These are phyloP conservation scores for Hipposideros armiger DNA, from an alignment of 2,113 vertebrate genomes.

Conservation along the genomic window DNA sequence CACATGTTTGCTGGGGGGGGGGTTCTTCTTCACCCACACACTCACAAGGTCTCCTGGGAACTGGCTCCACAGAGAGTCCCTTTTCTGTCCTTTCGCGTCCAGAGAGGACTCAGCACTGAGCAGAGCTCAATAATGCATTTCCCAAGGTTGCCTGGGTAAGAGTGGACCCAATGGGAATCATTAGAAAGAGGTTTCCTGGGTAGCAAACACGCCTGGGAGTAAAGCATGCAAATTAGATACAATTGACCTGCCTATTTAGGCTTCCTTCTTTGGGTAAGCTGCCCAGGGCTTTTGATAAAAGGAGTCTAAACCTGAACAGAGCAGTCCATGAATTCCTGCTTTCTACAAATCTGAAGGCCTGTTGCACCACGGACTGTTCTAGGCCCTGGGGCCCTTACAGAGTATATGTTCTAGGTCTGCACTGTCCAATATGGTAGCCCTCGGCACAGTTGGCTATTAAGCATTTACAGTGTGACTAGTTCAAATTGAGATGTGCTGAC, in stretches of 20 bases:
- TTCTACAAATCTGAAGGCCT: neutral
- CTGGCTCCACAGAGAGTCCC: neutral
- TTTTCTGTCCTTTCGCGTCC: slow-evolving; percentile 10
- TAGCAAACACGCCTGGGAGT: neutral
- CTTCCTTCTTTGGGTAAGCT: neutral
- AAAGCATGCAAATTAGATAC: neutral
- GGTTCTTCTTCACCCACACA: neutral
- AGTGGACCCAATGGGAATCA: neutral
- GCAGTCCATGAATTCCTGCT: neutral
- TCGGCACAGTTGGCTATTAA: neutral
- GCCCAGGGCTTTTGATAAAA: neutral
- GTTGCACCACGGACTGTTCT: neutral
- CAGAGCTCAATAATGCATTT: neutral
- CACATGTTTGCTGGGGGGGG: neutral
- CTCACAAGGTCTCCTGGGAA: neutral
- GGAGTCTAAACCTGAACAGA: neutral
- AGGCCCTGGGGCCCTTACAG: neutral
- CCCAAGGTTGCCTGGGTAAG: neutral
- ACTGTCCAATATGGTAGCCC: neutral
- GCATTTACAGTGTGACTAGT: neutral
- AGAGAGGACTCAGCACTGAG: neutral
- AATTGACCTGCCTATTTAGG: neutral
- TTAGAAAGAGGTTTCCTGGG: neutral
- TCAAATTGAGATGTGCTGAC: neutral
- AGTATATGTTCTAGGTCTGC: neutral